Percentiles rank a stretch among this genome's conserved stretches.
phyloP scores from a whole-genome alignment of 2,888 invertebrate species.

The Catocala nupta region DNA sequence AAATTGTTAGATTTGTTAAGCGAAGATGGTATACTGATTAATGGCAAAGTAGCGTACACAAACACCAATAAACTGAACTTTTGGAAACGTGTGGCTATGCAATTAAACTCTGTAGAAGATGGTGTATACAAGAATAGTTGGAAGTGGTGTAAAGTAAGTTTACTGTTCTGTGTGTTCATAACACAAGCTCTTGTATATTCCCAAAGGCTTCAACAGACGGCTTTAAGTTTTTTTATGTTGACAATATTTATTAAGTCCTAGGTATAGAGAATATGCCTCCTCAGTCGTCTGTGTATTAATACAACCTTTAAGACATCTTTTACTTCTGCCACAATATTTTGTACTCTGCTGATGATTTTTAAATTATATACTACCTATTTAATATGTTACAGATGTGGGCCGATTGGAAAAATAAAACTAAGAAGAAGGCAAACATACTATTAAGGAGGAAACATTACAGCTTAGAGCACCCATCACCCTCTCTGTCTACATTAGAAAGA shows the following conservation, averaged over 20 bases:
- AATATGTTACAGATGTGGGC: slow-evolving; percentile 61
- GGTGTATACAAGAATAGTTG: slow-evolving; percentile 62
- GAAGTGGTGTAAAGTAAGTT: slow-evolving; percentile 65
- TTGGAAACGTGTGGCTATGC: slow-evolving; percentile 60
- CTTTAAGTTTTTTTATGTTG: no score
- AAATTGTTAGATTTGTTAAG: slow-evolving; percentile 60
- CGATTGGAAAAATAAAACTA: slow-evolving; percentile 65
- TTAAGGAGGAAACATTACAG: slow-evolving; percentile 48
- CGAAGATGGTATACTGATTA: slow-evolving; percentile 57
- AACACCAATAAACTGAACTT: slow-evolving; percentile 58
- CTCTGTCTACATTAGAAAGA: slow-evolving; percentile 51
- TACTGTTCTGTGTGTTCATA: no score
- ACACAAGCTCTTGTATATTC: no score
- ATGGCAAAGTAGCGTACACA: slow-evolving; percentile 58
- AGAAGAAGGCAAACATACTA: slow-evolving; percentile 62
- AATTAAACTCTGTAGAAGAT: slow-evolving; percentile 59
- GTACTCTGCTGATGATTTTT: no score
- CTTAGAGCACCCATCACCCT: slow-evolving; percentile 25
- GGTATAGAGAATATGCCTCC: no score
- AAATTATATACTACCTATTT: no score
- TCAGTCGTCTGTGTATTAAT: no score
- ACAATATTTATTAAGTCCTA: no score
- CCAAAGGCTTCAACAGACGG: no score
- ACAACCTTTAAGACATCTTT: no score
- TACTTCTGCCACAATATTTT: no score